Evolutionary conservation across 2,797 vertebrate genomes (phyloP).

Genomic region (Natrix natrix): DNA sequence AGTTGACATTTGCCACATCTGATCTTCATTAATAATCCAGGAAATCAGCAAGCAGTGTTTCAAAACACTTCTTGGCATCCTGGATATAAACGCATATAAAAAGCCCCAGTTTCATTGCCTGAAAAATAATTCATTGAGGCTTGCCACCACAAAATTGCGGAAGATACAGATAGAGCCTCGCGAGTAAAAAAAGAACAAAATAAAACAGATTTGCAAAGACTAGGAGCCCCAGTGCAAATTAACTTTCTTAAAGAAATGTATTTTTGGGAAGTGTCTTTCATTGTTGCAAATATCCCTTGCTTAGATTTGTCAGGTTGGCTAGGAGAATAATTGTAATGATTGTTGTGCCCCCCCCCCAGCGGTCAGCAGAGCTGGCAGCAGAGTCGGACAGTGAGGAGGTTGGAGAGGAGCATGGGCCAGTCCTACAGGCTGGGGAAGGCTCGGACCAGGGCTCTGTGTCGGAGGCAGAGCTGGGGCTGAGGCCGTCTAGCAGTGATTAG

Average conservation of each 20-base stretch:
- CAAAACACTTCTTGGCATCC: constrained; percentile 48
- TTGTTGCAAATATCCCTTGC: not conserved
- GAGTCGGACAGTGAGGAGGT: too few relatives aligned
- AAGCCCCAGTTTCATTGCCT: constrained; percentile 58
- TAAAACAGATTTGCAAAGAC: constrained; percentile 16
- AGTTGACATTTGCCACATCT: constrained; percentile 12
- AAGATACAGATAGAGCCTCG: constrained; percentile 52
- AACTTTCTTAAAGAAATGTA: not conserved
- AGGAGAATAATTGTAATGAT: not conserved
- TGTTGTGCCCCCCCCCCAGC: too few relatives aligned
- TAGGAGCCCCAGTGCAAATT: not conserved
- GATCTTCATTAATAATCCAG: constrained; percentile 32
- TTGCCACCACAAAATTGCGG: constrained; percentile 33
- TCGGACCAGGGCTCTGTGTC: too few relatives aligned
- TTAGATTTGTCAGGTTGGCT: not conserved
- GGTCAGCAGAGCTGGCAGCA: too few relatives aligned
- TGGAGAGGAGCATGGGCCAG: too few relatives aligned
- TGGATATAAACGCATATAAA: constrained; percentile 45
- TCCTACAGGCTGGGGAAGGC: too few relatives aligned
- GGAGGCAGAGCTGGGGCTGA: too few relatives aligned
- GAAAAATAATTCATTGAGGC: constrained; percentile 51
- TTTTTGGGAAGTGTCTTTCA: not conserved
- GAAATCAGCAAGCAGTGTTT: constrained; percentile 43
- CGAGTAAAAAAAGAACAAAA: constrained; percentile 20
- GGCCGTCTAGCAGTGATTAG: too few relatives aligned